Evolutionary conservation across 2,113 vertebrate genomes (phyloP).

Genomic region (Elephas maximus): DNA sequence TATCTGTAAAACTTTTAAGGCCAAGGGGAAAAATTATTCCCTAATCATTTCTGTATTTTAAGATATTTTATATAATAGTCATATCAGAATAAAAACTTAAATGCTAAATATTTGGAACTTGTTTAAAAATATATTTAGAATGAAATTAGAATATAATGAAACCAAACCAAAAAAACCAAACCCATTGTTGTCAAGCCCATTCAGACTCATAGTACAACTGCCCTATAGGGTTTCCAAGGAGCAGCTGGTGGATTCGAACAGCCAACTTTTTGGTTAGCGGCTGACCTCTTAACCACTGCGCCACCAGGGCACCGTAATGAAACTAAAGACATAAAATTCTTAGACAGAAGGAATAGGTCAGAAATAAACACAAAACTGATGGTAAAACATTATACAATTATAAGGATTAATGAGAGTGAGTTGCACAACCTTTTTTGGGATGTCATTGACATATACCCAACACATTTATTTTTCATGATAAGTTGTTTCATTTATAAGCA

Average conservation of each 20-base stretch:
- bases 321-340: not conserved
- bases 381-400: not conserved
- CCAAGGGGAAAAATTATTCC: not conserved
- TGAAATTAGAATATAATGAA: conserved; percentile 23
- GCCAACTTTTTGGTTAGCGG: no score
- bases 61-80: not conserved
- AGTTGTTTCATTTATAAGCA: not conserved
- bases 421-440: not conserved
- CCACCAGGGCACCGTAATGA: no score
- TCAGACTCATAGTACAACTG: no score
- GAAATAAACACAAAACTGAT: not conserved
- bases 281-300: no score
- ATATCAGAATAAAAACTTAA: not conserved
- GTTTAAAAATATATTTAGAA: not conserved
- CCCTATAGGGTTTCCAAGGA: no score
- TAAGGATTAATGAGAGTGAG: not conserved
- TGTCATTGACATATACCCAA: not conserved
- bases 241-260: no score
- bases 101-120: not conserved
- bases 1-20: not conserved
- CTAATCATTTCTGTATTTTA: not conserved
- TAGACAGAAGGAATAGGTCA: not conserved
- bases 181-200: no score
- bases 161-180: not conserved
- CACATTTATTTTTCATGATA: conserved; percentile 18